Evolutionary conservation across 2,888 invertebrate species (phyloP).

Genomic region (Nesidiocoris tenuis): DNA sequence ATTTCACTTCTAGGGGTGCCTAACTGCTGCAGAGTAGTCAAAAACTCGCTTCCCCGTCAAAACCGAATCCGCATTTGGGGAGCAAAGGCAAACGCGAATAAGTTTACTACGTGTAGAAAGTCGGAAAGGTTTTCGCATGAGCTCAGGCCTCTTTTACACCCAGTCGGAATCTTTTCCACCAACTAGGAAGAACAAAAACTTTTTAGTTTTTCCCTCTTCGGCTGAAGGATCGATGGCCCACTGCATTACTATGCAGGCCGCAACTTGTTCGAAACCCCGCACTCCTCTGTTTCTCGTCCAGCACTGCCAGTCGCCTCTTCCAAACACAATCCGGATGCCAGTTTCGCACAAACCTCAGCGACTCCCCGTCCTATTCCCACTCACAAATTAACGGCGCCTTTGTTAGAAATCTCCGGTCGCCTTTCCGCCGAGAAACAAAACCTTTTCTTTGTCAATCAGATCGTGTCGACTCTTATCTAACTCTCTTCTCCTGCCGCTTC

Average conservation of each 20-base stretch:
- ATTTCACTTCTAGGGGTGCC: not conserved
- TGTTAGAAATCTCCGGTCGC: slow-evolving; percentile 15
- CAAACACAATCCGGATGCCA: slow-evolving; percentile 23
- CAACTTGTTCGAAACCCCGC: slow-evolving; percentile 4
- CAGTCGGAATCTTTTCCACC: not conserved
- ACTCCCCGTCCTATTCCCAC: not conserved
- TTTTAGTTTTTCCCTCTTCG: slow-evolving; percentile 24
- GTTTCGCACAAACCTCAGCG: slow-evolving; percentile 10
- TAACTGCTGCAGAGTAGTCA: no score
- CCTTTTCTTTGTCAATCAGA: slow-evolving; percentile 38
- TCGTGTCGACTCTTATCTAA: slow-evolving; percentile 19
- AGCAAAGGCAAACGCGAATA: not conserved
- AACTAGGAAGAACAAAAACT: slow-evolving; percentile 4
- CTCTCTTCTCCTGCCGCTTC: not conserved
- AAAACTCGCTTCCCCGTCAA: not conserved
- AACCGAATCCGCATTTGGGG: not conserved
- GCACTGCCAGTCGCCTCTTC: not conserved
- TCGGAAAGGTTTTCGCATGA: not conserved
- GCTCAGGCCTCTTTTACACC: not conserved
- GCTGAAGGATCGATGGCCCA: slow-evolving; percentile 24
- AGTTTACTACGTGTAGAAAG: not conserved
- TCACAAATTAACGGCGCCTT: slow-evolving; percentile 38
- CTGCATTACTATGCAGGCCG: slow-evolving; percentile 34
- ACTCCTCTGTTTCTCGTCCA: not conserved
- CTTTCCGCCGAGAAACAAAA: slow-evolving; percentile 30